Percentiles rank a stretch among this genome's conserved stretches.
Conservation (phyloP, 2,888 invertebrate species). For the Pterostichus niger region DNA sequence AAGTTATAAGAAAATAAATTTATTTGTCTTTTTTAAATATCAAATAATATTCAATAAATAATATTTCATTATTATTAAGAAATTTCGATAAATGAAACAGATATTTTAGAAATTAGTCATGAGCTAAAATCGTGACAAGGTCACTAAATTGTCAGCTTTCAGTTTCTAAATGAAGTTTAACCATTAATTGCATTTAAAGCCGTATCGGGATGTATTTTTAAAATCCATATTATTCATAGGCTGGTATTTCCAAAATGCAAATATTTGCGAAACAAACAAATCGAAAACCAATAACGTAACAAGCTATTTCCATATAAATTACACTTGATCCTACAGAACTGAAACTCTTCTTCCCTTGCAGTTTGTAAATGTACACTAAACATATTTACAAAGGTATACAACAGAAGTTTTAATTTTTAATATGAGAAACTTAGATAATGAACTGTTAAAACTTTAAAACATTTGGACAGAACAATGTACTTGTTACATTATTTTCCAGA, state of each 20-base stretch:
- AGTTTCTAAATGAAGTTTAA: slow-evolving; percentile 23
- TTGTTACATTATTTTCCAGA: slow-evolving; percentile 21
- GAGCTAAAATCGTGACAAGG: slow-evolving; percentile 33
- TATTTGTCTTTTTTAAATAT: no score
- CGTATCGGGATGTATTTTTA: slow-evolving; percentile 1
- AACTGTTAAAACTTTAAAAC: slow-evolving; percentile 43
- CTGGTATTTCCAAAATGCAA: slow-evolving; percentile 49
- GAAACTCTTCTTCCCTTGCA: not conserved
- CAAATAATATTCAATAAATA: no score
- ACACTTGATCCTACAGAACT: slow-evolving; percentile 28
- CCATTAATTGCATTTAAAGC: slow-evolving; percentile 23
- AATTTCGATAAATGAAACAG: slow-evolving; percentile 12
- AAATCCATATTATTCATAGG: slow-evolving; percentile 44
- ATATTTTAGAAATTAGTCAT: not conserved
- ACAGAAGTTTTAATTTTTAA: slow-evolving; percentile 51
- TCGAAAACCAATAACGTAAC: slow-evolving; percentile 58
- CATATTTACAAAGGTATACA: not conserved
- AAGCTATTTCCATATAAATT: slow-evolving; percentile 61
- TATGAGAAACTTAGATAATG: slow-evolving; percentile 22
- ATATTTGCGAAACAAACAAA: slow-evolving; percentile 54
- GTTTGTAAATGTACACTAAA: not conserved
- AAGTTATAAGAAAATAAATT: no score
- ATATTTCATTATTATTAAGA: not conserved
- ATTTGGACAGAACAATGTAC: slow-evolving; percentile 28
- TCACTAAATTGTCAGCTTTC: slow-evolving; percentile 18